Conservation (phyloP, 2,888 invertebrate genomes). For the Meiosimyza decipiens region DNA sequence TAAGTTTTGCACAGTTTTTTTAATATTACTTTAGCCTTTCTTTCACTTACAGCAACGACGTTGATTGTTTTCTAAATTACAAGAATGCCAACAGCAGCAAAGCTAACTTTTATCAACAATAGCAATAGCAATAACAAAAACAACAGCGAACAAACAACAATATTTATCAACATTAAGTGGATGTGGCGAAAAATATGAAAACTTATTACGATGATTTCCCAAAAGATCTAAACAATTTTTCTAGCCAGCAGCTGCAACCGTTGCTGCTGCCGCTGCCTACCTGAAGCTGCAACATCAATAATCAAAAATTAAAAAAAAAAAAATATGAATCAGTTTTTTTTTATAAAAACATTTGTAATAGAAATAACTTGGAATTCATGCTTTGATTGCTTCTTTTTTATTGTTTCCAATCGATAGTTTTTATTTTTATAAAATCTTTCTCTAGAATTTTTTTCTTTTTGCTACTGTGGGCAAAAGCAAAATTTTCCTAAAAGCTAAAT, state of each 20-base stretch:
- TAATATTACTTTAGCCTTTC: background rate
- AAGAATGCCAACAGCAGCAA: conserved; percentile 6
- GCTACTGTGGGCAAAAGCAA: no score
- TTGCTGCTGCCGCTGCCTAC: background rate
- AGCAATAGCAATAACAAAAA: conserved; percentile 8
- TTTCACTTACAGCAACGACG: conserved; percentile 2
- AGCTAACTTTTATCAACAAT: background rate
- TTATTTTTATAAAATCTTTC: no score
- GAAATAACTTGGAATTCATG: no score
- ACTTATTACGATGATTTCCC: conserved; percentile 52
- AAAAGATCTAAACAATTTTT: conserved; percentile 44
- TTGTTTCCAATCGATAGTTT: no score
- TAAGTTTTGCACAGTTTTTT: no score
- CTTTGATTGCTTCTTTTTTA: no score
- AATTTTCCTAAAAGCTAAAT: no score
- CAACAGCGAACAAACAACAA: conserved; percentile 9
- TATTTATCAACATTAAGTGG: background rate
- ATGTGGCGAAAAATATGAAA: conserved; percentile 34
- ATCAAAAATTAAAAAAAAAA: conserved; percentile 23
- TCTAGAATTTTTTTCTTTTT: no score
- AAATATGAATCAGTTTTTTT: no score
- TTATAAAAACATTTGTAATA: no score
- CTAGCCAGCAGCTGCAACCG: background rate
- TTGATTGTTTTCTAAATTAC: conserved; percentile 27
- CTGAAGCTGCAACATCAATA: conserved; percentile 21